Conservation (phyloP, 2,797 vertebrate species). For the Peromyscus melanophrys region DNA sequence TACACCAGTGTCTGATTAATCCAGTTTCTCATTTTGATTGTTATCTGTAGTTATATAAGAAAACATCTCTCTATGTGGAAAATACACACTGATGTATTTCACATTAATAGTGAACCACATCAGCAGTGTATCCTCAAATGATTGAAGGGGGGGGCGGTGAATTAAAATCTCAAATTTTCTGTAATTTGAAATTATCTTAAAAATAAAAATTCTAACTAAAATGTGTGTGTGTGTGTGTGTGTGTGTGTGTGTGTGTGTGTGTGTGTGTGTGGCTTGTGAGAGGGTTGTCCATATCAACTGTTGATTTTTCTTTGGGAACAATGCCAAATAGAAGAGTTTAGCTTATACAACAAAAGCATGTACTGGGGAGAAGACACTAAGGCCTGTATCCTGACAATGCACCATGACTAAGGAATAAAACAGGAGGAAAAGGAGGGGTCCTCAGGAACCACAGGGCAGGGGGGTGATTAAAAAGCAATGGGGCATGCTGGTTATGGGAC, state of each 20-base stretch:
- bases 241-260: no score
- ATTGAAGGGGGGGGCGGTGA: background rate
- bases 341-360: background rate
- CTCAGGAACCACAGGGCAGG: background rate
- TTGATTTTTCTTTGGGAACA: background rate
- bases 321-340: background rate
- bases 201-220: background rate
- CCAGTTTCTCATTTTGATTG: slow-evolving; percentile 7
- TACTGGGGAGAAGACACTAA: background rate
- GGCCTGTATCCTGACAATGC: background rate
- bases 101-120: background rate
- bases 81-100: background rate
- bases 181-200: slow-evolving; percentile 8
- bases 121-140: background rate
- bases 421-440: background rate
- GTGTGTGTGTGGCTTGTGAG: background rate
- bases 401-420: background rate
- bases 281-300: background rate
- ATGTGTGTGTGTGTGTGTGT: no score
- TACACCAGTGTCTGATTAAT: background rate
- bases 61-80: background rate
- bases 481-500: background rate
- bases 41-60: background rate
- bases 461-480: background rate
- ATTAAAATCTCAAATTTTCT: slow-evolving; percentile 1